Base-by-base conservation (phyloP, 2,797 vertebrate genomes). In the Numenius phaeopus region DNA sequence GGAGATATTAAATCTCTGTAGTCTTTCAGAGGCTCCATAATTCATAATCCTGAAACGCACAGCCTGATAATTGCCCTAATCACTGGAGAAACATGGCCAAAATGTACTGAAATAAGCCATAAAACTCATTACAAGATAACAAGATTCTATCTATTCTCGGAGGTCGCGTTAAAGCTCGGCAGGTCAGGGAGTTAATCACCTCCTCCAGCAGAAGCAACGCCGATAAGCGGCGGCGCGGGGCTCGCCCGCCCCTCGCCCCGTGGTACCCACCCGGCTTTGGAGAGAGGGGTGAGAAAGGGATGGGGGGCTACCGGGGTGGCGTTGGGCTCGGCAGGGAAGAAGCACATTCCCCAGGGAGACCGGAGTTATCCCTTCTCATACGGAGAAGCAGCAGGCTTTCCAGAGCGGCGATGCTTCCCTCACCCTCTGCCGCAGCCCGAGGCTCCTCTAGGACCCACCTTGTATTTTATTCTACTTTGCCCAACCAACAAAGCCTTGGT, bases 71-170 rank as follows among this genome's bases (percentile, higher is more conserved):
- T 98, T 98, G 93, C 97, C 95, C 96, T 98, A 98, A 98, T 98
- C 98, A 97, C 96, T 97, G 96, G 94, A 98, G 95, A 97, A 98
- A 98, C 98, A 97, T 97, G 97, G 95, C 93, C 98, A 97, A 96
- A 98, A 98, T 95, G 96, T 97, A 97, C 96, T 97, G 97, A 98
- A 98, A 98, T 98, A 98, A 98, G 97, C 96, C 97, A 98, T 98
- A 97, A 98, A 98, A 98, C 96, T 98, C 97, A 98, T 98, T 98
- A 98, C 98, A 98, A 98, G 98, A 98, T 98, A 98, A 98, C 96
- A 98, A 98, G 98, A 98, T 98, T 96, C 97, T 98, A 96, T 98
- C 97, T 98, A 88, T 97, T 97, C 98, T 98, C 97, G 1, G 91
- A 98, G 98, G 97, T 98, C 95, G 95, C 55, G 71, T 97, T 96